Percentiles rank a stretch among this genome's conserved stretches.
Evolutionary conservation across 2,113 vertebrate species (phyloP).

Genomic region (Donacobius atricapilla): DNA sequence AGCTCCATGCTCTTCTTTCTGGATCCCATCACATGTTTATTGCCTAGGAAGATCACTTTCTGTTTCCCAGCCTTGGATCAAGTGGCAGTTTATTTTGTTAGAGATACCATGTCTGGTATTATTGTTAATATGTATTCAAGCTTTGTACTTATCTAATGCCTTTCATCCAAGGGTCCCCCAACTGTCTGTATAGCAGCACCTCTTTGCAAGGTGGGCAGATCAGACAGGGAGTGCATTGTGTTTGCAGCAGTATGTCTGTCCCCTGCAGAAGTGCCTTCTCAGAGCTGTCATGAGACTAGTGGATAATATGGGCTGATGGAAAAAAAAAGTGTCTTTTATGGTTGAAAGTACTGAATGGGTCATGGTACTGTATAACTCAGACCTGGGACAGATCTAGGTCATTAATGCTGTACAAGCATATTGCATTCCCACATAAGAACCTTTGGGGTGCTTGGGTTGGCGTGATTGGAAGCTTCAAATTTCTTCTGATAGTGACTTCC

Average conservation of each 20-base stretch:
- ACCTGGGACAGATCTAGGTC: neutral
- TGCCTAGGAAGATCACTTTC: neutral
- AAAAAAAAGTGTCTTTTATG: neutral
- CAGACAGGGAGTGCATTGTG: neutral
- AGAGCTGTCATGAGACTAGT: neutral
- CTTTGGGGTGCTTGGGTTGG: neutral
- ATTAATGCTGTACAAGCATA: neutral
- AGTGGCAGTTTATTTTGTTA: conserved; percentile 19
- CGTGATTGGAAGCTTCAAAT: neutral
- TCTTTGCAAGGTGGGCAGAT: neutral
- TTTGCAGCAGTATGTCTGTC: neutral
- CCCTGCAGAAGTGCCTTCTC: neutral
- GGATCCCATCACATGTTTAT: neutral
- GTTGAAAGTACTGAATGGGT: neutral
- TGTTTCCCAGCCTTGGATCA: neutral
- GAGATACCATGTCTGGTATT: neutral
- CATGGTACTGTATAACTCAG: neutral
- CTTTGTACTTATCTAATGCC: neutral
- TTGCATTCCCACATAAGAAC: neutral
- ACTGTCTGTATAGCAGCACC: neutral
- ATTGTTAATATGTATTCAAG: neutral
- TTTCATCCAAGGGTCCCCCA: neutral
- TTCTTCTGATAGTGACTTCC: neutral
- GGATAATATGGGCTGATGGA: neutral
- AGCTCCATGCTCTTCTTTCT: neutral